A percentile compares a stretch with the other conserved stretches of the same genome.
These are phyloP conservation scores for Epinotia demarniana DNA, from an alignment of 2,888 invertebrate genomes.

Conservation along the genomic window DNA sequence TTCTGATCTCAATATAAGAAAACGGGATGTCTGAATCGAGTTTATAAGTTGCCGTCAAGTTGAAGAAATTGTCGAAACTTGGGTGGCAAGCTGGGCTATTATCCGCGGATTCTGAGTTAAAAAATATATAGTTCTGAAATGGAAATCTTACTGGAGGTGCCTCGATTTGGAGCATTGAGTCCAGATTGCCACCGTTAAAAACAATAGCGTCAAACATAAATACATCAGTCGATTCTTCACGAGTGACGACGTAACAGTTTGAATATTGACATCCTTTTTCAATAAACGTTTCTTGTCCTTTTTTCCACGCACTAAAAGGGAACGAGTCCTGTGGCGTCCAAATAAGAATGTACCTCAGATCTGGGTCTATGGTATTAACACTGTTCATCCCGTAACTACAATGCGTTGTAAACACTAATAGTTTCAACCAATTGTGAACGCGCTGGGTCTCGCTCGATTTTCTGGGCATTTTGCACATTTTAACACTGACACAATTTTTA, in stretches of 20 bases:
- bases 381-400: too few species aligned
- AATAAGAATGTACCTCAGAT: conserved; percentile 6
- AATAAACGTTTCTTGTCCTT: conserved; percentile 1
- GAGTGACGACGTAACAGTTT: background rate
- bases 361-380: too few species aligned
- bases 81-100: conserved; percentile 59
- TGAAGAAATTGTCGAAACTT: conserved; percentile 62
- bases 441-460: too few species aligned
- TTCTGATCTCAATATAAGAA: conserved; percentile 60
- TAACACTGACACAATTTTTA: too few species aligned
- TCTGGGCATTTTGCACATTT: too few species aligned
- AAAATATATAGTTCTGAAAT: conserved; percentile 67
- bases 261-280: background rate
- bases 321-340: background rate
- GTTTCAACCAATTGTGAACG: too few species aligned
- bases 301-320: background rate
- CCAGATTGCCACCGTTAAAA: background rate
- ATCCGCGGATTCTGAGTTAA: conserved; percentile 63
- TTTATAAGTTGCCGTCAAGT: conserved; percentile 71
- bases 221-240: background rate
- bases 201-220: background rate
- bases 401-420: too few species aligned
- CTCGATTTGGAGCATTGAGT: background rate
- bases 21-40: conserved; percentile 64
- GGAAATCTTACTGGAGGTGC: conserved; percentile 48